Evolutionary conservation across 2,797 vertebrate species (phyloP), one percentile per base, ranked within the genome.

Genomic region (Trachurus trachurus): DNA sequence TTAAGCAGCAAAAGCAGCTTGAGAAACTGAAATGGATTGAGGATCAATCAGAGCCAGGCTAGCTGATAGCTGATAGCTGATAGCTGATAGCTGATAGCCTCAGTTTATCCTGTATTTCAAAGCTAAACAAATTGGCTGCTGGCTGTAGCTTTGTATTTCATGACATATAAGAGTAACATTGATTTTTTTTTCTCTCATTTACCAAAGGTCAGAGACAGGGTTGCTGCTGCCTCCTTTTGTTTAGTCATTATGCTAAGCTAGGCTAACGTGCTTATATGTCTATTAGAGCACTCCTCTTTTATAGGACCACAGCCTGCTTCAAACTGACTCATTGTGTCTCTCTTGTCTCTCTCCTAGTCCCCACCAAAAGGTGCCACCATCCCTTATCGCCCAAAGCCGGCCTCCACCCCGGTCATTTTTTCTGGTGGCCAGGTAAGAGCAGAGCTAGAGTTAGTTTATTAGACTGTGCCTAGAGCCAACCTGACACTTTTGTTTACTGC

Each of bases 311-410:
- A 34, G 19, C 9, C 44, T 9, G 5, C n/a, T 7, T 6, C 13
- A 42, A 37, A 56, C 71, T 74, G 50, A 84, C 93, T 96, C 92
- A 65, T 91, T 93, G 95, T 95, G 93, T 95, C 65, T 88, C 44
- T 91, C 56, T 87, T 96, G 94, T 94, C 90, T 72, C 95, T 96
- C 91, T 97, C 95, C 95, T 96, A 99, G 98, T 99, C 98, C 93
- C 98, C 98, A 96, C 98, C 98, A 89, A 99, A 99, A 98, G 98
- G 98, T 97, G 98, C 98, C 96, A 99, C 98, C 94, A 99, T 99
- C 91, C 98, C 98, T 93, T 99, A 99, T 94, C 98, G 98, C 96
- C 98, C 98, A 96, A 99, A 99, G 97, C 98, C 98, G 90, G 97
- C 97, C 96, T 98, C 98, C 96, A 98, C 97, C 94, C 98, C 98